phyloP scores from a whole-genome alignment of 1,140 invertebrate genomes.

The Musca domestica region DNA sequence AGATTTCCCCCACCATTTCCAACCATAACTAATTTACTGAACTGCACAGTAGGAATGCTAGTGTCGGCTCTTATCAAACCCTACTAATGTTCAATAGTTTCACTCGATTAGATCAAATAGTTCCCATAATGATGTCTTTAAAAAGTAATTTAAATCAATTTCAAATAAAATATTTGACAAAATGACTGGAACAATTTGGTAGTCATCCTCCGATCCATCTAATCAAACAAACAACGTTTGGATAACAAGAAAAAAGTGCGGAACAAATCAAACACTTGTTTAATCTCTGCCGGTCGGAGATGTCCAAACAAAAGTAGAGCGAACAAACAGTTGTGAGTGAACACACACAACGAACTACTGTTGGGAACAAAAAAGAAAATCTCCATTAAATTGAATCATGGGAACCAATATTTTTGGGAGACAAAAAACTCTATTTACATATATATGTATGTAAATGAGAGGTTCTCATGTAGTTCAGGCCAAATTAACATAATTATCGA shows the following conservation, averaged over 20 bases:
- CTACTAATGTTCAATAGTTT: no score
- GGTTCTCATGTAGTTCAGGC: background rate
- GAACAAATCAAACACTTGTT: constrained; percentile 21
- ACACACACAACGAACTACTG: constrained; percentile 1
- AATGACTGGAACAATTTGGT: background rate
- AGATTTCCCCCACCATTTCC: no score
- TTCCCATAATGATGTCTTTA: constrained; percentile 12
- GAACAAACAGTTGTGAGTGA: background rate
- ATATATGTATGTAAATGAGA: constrained; percentile 9
- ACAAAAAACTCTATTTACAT: background rate
- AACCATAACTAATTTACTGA: no score
- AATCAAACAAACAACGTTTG: background rate
- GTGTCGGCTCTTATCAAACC: no score
- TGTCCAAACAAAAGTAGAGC: background rate
- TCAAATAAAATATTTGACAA: constrained; percentile 1
- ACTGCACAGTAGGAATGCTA: no score
- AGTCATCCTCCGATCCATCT: no score
- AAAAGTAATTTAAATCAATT: constrained; percentile 18
- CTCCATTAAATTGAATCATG: background rate
- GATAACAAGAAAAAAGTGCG: background rate
- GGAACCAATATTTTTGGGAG: background rate
- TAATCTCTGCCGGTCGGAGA: background rate
- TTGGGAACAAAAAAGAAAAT: background rate
- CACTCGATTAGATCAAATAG: no score
- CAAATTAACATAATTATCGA: constrained; percentile 7